phyloP scores from a whole-genome alignment of 2,797 vertebrate genomes.

The Coregonus sp. region DNA sequence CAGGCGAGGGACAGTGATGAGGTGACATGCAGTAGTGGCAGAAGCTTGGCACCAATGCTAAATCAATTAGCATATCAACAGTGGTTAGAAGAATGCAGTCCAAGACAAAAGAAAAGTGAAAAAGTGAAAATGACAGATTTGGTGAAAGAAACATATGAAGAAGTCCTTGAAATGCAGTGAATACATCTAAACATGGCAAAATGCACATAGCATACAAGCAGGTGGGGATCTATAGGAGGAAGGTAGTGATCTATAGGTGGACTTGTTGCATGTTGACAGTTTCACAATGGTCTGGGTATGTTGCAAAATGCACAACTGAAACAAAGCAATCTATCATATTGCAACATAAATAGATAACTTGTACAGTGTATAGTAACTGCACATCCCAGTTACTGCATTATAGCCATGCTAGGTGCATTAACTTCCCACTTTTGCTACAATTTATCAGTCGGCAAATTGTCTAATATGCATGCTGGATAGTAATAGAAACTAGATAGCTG shows the following conservation, averaged over 20 bases:
- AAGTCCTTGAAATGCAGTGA: background rate
- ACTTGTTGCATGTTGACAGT: background rate
- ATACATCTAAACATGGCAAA: background rate
- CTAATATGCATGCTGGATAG: too few species aligned
- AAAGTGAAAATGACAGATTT: background rate
- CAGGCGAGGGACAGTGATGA: conserved; percentile 14
- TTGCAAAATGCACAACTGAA: background rate
- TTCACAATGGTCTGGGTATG: background rate
- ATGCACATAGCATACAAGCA: background rate
- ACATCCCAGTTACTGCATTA: too few species aligned
- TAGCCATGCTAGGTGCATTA: too few species aligned
- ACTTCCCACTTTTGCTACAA: too few species aligned
- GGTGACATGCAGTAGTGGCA: background rate
- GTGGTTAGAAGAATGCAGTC: background rate
- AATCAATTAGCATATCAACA: background rate
- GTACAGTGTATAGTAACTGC: background rate
- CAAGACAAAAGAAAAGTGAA: background rate
- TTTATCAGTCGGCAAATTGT: too few species aligned
- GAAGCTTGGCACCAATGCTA: background rate
- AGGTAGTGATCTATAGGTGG: background rate
- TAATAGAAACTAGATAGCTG: too few species aligned
- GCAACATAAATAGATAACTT: background rate
- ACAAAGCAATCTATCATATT: background rate
- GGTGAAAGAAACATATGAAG: background rate
- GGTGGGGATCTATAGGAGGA: background rate